Evolutionary conservation across 2,113 vertebrate genomes (phyloP), one percentile per base, ranked within the genome.

Genomic region (Crypturellus undulatus): DNA sequence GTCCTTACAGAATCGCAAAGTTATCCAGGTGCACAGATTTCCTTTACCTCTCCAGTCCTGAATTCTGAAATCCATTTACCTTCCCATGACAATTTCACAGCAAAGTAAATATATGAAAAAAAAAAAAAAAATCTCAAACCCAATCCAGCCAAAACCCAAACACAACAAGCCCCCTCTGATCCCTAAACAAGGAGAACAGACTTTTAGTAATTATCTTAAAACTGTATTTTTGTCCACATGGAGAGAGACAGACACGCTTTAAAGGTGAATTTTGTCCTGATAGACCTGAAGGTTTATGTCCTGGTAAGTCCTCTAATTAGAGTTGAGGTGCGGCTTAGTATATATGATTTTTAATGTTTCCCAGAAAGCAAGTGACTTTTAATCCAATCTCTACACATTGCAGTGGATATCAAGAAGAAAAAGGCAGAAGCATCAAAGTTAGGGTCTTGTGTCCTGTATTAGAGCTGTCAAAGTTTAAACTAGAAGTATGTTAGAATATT

Each of bases 371-470:
- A 12, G 60, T 43, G 10, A 38, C n/a, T 73, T 87, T 85, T 79
- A 63, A 56, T 64, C 63, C 70, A 71, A 30, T 56, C 68, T 60
- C 68, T 58, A 21, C 21, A 18, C 71, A 10, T 49, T 49, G 30
- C 58, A 18, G 0, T 1, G 26, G 5, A 13, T 72, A 11, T 20
- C 30, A 83, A 83, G 32, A 36, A 0, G 0, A 25, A 51, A 80
- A 77, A 52, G 47, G 34, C 9, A 38, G 38, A 86, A 91, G 42
- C 10, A 12, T 5, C 45, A 47, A 73, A 32, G 25, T 4, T 42
- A 34, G 40, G 18, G 43, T 45, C 11, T 63, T 24, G 7, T 0
- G 56, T 32, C 0, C 77, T 51, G 25, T 42, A 52, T 38, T 58
- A 52, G 10, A 88, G 36, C 36, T 82, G 36, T n/a, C 7, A 14